Conservation (phyloP, 1,140 invertebrate genomes). For the Hyles vespertilio region DNA sequence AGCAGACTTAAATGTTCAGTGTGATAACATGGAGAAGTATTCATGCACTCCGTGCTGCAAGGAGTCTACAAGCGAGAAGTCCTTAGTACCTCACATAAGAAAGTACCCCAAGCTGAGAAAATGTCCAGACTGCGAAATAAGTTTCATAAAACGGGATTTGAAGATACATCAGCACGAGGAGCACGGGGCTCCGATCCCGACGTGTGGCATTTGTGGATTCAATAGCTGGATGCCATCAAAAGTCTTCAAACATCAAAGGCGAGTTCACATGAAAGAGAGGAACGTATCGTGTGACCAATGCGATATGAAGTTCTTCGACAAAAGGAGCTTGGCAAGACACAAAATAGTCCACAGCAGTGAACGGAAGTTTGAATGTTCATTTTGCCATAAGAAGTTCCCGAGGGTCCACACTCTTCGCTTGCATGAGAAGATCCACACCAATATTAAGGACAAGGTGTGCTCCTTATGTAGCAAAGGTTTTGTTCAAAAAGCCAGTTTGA, state of each 20-base stretch:
- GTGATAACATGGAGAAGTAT: neutral
- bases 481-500: constrained; percentile 37
- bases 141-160: neutral
- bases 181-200: neutral
- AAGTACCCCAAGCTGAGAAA: neutral
- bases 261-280: constrained; percentile 46
- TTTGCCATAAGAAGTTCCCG: constrained; percentile 4
- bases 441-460: constrained; percentile 41
- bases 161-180: constrained; percentile 11
- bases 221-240: constrained; percentile 17
- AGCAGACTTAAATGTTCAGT: neutral
- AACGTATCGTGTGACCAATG: constrained; percentile 54
- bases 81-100: constrained; percentile 1
- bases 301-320: constrained; percentile 39
- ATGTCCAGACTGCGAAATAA: constrained; percentile 6
- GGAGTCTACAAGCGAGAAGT: neutral
- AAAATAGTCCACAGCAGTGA: constrained; percentile 4
- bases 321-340: neutral
- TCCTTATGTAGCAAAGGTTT: constrained; percentile 66
- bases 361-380: constrained; percentile 6
- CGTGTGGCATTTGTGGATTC: constrained; percentile 62
- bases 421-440: constrained; percentile 73
- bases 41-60: neutral
- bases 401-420: constrained; percentile 49
- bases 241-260: constrained; percentile 27